Conservation (phyloP, 2,797 vertebrate genomes). For the Atherinosoma microstoma region DNA sequence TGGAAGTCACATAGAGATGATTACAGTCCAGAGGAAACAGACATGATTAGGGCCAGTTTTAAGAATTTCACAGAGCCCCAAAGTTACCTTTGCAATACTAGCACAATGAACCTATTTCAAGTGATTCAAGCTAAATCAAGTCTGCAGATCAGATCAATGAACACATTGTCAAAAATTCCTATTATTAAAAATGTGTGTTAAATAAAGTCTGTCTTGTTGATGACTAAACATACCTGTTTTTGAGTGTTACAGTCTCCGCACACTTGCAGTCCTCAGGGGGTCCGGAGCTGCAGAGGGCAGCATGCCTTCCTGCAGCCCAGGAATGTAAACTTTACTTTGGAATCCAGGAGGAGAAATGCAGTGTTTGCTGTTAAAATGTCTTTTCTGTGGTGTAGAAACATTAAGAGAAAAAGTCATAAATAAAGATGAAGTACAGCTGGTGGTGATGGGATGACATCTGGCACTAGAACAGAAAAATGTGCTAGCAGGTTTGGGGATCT, state of each 20-base stretch:
- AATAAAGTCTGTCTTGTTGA: constrained; percentile 24
- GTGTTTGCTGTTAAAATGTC: constrained; percentile 70
- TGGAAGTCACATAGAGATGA: background rate
- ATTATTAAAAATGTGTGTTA: background rate
- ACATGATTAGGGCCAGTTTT: background rate
- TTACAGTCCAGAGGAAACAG: background rate
- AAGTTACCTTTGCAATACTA: background rate
- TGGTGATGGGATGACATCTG: constrained; percentile 59
- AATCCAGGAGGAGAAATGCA: constrained; percentile 70
- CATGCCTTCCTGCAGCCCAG: constrained; percentile 65
- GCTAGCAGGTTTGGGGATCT: constrained; percentile 25
- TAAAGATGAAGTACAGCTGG: constrained; percentile 80
- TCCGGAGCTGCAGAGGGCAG: constrained; percentile 58
- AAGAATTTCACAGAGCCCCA: background rate
- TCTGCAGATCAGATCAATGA: background rate
- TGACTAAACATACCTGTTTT: background rate
- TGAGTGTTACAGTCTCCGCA: constrained; percentile 38
- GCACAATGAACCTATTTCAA: background rate
- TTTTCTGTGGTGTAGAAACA: constrained; percentile 68
- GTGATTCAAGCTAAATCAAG: background rate
- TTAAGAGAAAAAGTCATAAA: constrained; percentile 72
- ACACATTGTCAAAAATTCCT: background rate
- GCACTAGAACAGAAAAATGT: constrained; percentile 68
- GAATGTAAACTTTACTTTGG: constrained; percentile 87
- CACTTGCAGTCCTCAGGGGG: constrained; percentile 29